Evolutionary conservation across 2,888 invertebrate species (phyloP).

Genomic region (Phalera bucephala): DNA sequence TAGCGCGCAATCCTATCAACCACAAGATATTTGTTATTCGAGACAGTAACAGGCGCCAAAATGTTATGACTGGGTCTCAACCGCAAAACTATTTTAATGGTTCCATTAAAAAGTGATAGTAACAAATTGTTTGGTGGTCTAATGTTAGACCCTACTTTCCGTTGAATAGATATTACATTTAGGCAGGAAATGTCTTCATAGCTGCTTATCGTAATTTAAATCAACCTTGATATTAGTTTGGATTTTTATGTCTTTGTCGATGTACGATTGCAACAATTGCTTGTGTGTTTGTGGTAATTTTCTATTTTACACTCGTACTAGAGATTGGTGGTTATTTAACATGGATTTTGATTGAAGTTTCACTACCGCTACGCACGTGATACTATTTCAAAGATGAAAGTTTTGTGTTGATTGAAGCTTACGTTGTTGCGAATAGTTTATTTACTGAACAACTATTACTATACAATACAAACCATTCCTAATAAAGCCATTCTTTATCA

Average conservation of each 20-base stretch:
- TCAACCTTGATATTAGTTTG: conserved; percentile 28
- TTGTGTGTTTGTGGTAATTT: conserved; percentile 17
- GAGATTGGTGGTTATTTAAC: conserved; percentile 5
- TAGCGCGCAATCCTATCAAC: conserved; percentile 50
- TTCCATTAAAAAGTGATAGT: conserved; percentile 77
- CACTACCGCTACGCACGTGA: conserved; percentile 3
- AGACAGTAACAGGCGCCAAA: conserved; percentile 60
- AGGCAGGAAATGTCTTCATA: conserved; percentile 55
- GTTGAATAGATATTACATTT: conserved; percentile 39
- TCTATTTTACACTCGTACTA: conserved; percentile 8
- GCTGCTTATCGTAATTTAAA: conserved; percentile 41
- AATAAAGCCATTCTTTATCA: no score
- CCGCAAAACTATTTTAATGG: conserved; percentile 75
- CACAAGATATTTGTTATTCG: conserved; percentile 66
- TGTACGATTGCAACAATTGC: conserved; percentile 11
- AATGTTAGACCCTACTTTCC: conserved; percentile 35
- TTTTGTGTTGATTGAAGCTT: conserved; percentile 1
- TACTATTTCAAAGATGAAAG: conserved; percentile 16
- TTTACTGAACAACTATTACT: no score
- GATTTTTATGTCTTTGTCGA: conserved; percentile 20
- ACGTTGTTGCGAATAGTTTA: no score
- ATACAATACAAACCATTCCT: no score
- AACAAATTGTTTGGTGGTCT: conserved; percentile 66
- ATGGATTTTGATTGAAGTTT: conserved; percentile 5
- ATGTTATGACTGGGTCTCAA: conserved; percentile 60